Conservation (phyloP, 2,113 vertebrate species). For the Coptodon bakossiorum region DNA sequence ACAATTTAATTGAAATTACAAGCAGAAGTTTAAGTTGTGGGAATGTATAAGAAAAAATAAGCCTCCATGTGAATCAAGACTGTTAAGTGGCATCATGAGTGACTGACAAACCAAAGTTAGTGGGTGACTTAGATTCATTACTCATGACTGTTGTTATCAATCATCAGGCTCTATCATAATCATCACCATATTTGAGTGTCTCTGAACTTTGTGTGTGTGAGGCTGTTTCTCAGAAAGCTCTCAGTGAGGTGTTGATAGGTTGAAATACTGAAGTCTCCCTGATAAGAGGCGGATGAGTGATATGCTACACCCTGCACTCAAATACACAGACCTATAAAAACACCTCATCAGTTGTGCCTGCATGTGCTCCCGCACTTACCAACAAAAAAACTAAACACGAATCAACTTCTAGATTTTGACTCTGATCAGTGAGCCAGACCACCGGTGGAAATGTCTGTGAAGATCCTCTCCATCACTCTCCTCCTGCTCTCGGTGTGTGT, state of each 20-base stretch:
- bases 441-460: neutral
- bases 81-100: neutral
- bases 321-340: neutral
- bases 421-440: neutral
- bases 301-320: neutral
- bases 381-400: neutral
- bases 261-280: neutral
- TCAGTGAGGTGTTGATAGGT: neutral
- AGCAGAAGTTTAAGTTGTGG: neutral
- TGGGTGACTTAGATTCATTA: neutral
- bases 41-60: neutral
- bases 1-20: neutral
- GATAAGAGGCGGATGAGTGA: neutral
- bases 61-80: too few relatives aligned
- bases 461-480: neutral
- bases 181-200: neutral
- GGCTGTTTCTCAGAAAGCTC: neutral
- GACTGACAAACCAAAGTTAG: accelerated
- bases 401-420: neutral
- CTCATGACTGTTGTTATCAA: neutral
- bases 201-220: neutral
- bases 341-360: neutral
- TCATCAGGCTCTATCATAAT: neutral
- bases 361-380: accelerated
- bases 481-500: neutral